Evolutionary conservation across 2,113 vertebrate genomes (phyloP), one percentile per base, ranked within the genome.

Genomic region (Calidris pugnax): DNA sequence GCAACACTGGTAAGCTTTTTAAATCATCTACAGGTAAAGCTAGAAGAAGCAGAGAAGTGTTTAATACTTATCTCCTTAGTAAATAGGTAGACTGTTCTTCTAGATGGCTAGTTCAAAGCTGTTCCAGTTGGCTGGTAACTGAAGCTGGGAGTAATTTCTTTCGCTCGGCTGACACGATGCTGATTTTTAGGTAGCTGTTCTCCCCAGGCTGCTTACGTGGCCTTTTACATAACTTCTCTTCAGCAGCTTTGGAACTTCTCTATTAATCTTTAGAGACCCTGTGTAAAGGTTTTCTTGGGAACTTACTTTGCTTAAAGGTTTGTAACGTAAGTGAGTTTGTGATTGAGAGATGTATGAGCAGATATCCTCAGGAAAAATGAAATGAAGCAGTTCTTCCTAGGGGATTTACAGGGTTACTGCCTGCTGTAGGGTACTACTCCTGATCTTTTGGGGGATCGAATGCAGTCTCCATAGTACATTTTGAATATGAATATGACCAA

Each of bases 1-100:
- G 99, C 91, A 98, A 98, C 86, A 98, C 98, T 7, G 99, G 99
- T 99, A 85, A 98, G 93, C 27, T 57, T 41, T 74, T 50, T 8
- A 60, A 82, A 33, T 48, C 2, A 1, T 67, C 27, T 90, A 2
- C 24, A 47, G 10, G 23, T 59, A 32, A 75, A 62, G 12, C 7
- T 11, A 45, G 39, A 41, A 71, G 30, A 18, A 43, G 24, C 9
- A 68, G 26, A n/a, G 30, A 57, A 51, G 9, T 37, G 35, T 79
- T 89, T 55, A 73, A 60, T 43, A 39, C 24, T 51, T 33, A 74
- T 10, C n/a, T 72, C 20, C 41, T 93, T 53, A 45, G 9, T 91
- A 43, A 75, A 56, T 8, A 32, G 37, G 4, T 10, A 53, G 9
- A 6, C 23, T 50, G 10, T 50, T 76, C 28, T 69, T 50, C 26